Evolutionary conservation across 1,140 invertebrate species (phyloP), one percentile per base, ranked within the genome.

Genomic region (Nephotettix cincticeps): DNA sequence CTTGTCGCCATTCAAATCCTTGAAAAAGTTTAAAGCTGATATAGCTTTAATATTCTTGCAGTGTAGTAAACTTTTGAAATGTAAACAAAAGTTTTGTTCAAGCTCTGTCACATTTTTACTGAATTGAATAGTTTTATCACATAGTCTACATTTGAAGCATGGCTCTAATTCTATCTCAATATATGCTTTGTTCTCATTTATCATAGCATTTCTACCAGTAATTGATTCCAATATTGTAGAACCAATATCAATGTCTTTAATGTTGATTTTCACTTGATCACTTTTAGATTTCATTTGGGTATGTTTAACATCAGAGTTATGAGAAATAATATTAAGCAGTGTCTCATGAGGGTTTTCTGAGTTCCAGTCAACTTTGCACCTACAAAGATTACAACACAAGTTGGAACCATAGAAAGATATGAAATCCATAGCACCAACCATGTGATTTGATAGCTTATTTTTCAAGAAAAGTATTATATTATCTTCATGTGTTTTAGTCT

Each of bases 351-450:
- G 47, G 21, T 51, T 51, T 9, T 17, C 21, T 11, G 47, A 51
- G 47, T n/a, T 11, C 4, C 6, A n/a, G 19, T 51, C 47, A n/a
- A 51, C 19, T 51, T 51, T 51, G n/a, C 47, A 51, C 4, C 47
- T 4, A n/a, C 47, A 51, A 9, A 51, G n/a, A 51, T 51, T 51
- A 51, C 47, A 51, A 51, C 47, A 51, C 4, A 51, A n/a, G 19
- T 51, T 51, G 6, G 47, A 51, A n/a, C 47, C 47, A 51, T 51
- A 51, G 19, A 51, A 51, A 51, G 47, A 51, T 19, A 51, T 51
- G 19, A 51, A 51, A 3, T 51, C 47, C 47, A 51, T 17, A 9
- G 6, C 3, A 11, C 19, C 47, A n/a, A 11, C 6, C 19, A 51
- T 6, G 3, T 51, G 3, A 9, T 3, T 3, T 11, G 4, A 3